These are phyloP conservation scores for Paracentrotus lividus DNA, from an alignment of 53 echinoderm and acorn worm genomes.

Conservation along the genomic window DNA sequence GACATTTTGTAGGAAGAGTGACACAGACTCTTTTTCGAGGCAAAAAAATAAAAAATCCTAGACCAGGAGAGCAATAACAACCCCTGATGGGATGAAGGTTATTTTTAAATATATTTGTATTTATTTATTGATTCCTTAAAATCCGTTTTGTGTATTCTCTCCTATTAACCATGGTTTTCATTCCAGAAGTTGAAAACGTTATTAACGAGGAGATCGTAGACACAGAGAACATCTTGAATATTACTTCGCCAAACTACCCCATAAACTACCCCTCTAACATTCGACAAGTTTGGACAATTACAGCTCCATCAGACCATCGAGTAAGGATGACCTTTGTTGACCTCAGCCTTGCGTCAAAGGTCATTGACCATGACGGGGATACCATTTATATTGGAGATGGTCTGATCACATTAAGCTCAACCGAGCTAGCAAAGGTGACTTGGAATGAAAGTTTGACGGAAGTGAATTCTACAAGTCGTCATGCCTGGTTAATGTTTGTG, in stretches of 20 bases:
- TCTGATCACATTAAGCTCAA: not conserved
- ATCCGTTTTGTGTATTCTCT: no score
- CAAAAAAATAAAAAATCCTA: no score
- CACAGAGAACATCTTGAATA: not conserved
- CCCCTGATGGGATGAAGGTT: no score
- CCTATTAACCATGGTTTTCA: no score
- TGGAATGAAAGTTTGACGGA: not conserved
- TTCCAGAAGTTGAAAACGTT: not conserved
- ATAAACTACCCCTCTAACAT: not conserved
- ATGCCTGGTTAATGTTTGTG: not conserved
- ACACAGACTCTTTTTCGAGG: no score
- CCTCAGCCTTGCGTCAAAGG: not conserved
- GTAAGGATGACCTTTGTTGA: not conserved
- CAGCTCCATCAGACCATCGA: not conserved
- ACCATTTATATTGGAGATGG: constrained; percentile 5
- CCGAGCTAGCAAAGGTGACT: not conserved
- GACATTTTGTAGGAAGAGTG: no score
- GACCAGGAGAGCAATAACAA: no score
- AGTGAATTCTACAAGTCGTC: not conserved
- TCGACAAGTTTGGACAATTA: not conserved
- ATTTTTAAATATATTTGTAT: no score
- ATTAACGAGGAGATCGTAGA: not conserved
- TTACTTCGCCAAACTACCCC: not conserved
- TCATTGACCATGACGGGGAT: not conserved
- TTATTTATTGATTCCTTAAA: no score